Evolutionary conservation across 1,140 invertebrate species (phyloP).

Genomic region (Spodoptera frugiperda): DNA sequence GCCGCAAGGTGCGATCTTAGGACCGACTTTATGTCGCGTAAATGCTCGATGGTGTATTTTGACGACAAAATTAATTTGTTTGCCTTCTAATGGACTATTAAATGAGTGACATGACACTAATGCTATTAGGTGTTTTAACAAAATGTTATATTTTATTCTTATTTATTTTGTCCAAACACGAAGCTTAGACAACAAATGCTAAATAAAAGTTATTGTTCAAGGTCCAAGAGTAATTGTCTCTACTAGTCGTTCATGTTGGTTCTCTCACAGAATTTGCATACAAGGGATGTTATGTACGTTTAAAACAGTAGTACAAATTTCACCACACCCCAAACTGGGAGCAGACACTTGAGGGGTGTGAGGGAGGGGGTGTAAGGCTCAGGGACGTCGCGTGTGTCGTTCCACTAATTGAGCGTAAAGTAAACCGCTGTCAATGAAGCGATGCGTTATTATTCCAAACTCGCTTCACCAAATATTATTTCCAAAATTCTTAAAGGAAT

Average conservation of each 20-base stretch:
- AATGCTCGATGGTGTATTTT: conserved; percentile 10
- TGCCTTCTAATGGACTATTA: background rate
- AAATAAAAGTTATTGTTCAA: background rate
- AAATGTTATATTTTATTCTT: no score
- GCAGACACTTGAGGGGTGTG: conserved; percentile 43
- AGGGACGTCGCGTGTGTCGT: conserved; percentile 52
- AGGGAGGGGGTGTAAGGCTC: conserved; percentile 21
- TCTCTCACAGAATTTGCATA: conserved; percentile 35
- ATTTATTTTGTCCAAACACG: no score
- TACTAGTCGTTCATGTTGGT: conserved; percentile 1
- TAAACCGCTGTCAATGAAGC: conserved; percentile 58
- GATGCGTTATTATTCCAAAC: conserved; percentile 56
- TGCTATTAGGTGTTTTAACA: no score
- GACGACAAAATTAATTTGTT: conserved; percentile 15
- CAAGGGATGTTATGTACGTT: conserved; percentile 3
- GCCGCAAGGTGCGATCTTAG: conserved; percentile 33
- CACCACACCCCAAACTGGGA: conserved; percentile 46
- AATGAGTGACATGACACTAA: no score
- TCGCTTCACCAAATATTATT: conserved; percentile 48
- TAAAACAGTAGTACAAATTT: conserved; percentile 39
- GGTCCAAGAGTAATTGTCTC: background rate
- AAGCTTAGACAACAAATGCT: no score
- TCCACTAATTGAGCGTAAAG: conserved; percentile 61
- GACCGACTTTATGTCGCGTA: conserved; percentile 20
- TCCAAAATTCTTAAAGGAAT: conserved; percentile 11